phyloP scores from a whole-genome alignment of 2,113 vertebrate genomes.

The Lophotis ruficrista region DNA sequence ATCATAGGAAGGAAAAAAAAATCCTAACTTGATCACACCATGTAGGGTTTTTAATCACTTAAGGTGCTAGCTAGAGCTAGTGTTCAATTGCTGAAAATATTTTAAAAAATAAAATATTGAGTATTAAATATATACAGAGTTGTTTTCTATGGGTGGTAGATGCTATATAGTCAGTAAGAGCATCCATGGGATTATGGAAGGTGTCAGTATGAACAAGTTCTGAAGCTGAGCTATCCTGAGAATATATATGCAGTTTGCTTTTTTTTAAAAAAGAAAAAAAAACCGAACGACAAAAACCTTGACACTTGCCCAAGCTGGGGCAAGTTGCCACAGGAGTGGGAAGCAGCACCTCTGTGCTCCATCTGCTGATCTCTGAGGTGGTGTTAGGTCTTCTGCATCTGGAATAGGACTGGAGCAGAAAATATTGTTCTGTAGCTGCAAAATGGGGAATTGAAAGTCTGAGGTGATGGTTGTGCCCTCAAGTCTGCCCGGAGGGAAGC shows the following conservation, averaged over 20 bases:
- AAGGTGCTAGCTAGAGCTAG: neutral
- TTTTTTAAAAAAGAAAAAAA: neutral
- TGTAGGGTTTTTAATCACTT: neutral
- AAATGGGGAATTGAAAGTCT: neutral
- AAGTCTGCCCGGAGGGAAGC: neutral
- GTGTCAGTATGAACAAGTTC: neutral
- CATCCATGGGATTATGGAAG: neutral
- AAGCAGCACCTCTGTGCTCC: neutral
- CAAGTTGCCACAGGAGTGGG: neutral
- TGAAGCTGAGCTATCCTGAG: neutral
- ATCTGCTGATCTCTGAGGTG: no score
- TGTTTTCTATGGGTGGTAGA: neutral
- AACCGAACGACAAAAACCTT: neutral
- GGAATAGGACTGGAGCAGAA: neutral
- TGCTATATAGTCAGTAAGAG: neutral
- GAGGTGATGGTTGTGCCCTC: neutral
- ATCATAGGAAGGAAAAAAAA: neutral
- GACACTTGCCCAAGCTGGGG: neutral
- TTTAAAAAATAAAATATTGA: neutral
- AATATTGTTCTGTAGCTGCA: rapidly evolving
- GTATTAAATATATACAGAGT: neutral
- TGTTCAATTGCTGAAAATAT: neutral
- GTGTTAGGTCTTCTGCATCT: neutral
- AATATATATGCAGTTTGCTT: rapidly evolving
- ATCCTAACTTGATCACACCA: neutral